Base-by-base conservation (phyloP, 2,888 invertebrate species). In the Acrocyrtus sp. region DNA sequence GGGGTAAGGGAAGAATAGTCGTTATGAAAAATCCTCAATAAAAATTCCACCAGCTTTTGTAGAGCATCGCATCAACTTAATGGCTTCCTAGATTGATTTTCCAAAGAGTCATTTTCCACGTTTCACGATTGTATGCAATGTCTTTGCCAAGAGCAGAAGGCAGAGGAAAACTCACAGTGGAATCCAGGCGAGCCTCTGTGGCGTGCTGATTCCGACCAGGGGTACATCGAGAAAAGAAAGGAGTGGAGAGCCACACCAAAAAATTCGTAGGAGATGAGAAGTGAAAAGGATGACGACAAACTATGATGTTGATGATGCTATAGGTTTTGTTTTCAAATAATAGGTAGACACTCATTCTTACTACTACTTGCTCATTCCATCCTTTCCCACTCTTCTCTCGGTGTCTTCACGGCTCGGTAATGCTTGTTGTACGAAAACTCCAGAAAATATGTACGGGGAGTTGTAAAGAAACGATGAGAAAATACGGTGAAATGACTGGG, bases 21-120 rank as follows among this genome's bases (percentile, higher is more conserved):
- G 76, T 78, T 78, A 78, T 78, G 78, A 78, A 75, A 78, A 78
- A 76, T 78, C 78, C 78, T 75, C 78, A 76, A 78, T 76, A 76
- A 78, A 78, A 78, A 78, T 76, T 78, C 76, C 75, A 70, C 65
- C 63, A 75, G 74, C 68, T 68, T 75, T 69, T 75, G 72, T 62
- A 75, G 74, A 77, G 68, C 75, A 72, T 72, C 75, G 78, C 75
- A 76, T 76, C 78, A 75, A 78, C 75, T 78, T 80, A 78, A 78
- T 78, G 78, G 79, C 62, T 75, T 77, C 72, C 70, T 75, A 78
- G 78, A 80, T 80, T 80, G 80, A 80, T 80, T 80, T 79, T 80
- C 76, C 73, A 73, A 77, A 74, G 75, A 74, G 78, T 76, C 77
- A 75, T 79, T 78, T 74, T 76, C 77, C 66, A 65, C 73, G 70